phyloP scores from a whole-genome alignment of 2,797 vertebrate species.

The Artibeus lituratus region DNA sequence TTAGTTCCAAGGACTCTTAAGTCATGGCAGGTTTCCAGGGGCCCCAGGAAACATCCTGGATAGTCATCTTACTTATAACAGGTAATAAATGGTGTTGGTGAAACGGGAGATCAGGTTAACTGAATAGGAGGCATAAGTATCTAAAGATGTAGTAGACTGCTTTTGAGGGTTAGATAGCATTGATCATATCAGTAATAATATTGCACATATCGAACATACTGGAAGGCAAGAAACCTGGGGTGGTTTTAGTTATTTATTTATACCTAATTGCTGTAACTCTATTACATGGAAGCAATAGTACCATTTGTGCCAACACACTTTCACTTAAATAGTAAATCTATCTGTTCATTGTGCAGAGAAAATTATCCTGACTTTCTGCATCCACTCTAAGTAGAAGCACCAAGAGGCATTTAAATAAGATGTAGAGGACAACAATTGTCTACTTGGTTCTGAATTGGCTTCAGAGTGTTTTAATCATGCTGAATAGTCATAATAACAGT shows the following conservation, averaged over 20 bases:
- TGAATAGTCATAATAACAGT: not conserved
- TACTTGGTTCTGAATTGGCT: not conserved
- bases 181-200: not conserved
- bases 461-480: not conserved
- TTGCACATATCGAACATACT: not conserved
- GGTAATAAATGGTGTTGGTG: conserved; percentile 33
- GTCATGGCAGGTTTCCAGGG: conserved; percentile 8
- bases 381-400: not conserved
- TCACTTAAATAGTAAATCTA: not conserved
- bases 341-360: not conserved
- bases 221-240: not conserved
- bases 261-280: not conserved
- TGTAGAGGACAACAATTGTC: not conserved
- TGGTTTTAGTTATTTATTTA: not conserved
- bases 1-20: conserved; percentile 6
- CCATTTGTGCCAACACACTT: not conserved
- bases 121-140: not conserved
- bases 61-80: not conserved
- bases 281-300: not conserved
- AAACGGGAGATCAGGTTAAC: not conserved
- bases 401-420: not conserved
- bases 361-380: not conserved
- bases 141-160: not conserved
- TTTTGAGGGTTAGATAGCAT: not conserved
- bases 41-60: conserved; percentile 14